Evolutionary conservation across 2,888 invertebrate genomes (phyloP).

Genomic region (Atrina japonica): DNA sequence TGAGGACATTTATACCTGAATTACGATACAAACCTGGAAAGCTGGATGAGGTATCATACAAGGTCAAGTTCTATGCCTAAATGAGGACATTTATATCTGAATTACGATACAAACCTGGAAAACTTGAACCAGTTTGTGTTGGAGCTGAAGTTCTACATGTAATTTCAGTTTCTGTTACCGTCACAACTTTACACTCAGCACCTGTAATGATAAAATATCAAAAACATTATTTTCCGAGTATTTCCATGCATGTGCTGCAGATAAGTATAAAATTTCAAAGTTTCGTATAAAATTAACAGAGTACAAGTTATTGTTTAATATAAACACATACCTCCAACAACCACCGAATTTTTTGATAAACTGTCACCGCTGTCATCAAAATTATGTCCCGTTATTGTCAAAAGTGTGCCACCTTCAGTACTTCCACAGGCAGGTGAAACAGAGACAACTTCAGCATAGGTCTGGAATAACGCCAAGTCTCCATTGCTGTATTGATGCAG

Average conservation of each 20-base stretch:
- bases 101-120: not conserved
- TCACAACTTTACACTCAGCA: slow-evolving; percentile 48
- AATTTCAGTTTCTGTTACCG: slow-evolving; percentile 47
- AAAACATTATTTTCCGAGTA: too few relatives aligned
- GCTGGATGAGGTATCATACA: too few relatives aligned
- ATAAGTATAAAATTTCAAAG: too few relatives aligned
- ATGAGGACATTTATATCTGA: too few relatives aligned
- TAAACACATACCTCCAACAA: slow-evolving; percentile 53
- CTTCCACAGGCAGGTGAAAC: slow-evolving; percentile 60
- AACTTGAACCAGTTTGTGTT: slow-evolving; percentile 1
- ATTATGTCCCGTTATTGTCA: slow-evolving; percentile 65
- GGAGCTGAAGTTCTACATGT: slow-evolving; percentile 55
- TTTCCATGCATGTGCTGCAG: too few relatives aligned
- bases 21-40: too few relatives aligned
- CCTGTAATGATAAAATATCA: slow-evolving; percentile 45
- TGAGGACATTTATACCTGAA: too few relatives aligned
- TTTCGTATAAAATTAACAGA: too few relatives aligned
- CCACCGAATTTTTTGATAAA: slow-evolving; percentile 28
- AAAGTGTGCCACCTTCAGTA: slow-evolving; percentile 59
- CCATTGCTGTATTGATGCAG: slow-evolving; percentile 44
- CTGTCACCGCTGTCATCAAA: slow-evolving; percentile 65
- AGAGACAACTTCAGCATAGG: slow-evolving; percentile 51
- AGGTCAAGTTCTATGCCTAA: too few relatives aligned
- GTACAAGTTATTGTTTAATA: too few relatives aligned
- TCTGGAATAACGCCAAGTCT: slow-evolving; percentile 60